A percentile compares a stretch with the other conserved stretches of the same genome.
These are phyloP conservation scores for Chymomyza procnemis DNA, from an alignment of 2,888 invertebrate species.

Conservation along the genomic window DNA sequence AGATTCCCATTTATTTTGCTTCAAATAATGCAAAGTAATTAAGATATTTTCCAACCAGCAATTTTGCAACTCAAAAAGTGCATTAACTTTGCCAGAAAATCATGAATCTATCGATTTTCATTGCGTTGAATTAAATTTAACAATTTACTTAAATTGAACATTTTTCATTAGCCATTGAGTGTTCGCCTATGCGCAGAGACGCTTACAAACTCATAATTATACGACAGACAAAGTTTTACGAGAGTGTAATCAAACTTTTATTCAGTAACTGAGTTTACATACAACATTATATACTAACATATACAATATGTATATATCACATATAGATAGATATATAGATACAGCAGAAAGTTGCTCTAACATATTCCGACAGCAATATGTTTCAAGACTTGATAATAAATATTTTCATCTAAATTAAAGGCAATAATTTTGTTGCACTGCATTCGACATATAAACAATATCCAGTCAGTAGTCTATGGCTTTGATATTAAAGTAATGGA, in stretches of 20 bases:
- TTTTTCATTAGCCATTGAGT: not conserved
- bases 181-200: not conserved
- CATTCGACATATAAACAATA: not conserved
- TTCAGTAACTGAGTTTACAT: not conserved
- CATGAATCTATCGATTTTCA: too few relatives aligned
- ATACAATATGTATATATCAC: too few relatives aligned
- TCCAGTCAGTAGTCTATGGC: not conserved
- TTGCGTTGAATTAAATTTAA: not conserved
- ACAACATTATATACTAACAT: not conserved
- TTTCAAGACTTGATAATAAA: not conserved
- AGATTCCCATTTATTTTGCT: too few relatives aligned
- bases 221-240: not conserved
- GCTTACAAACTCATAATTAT: not conserved
- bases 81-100: too few relatives aligned
- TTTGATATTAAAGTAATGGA: not conserved
- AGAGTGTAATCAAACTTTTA: not conserved
- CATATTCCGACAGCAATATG: not conserved
- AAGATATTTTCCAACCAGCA: too few relatives aligned
- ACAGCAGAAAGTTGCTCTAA: not conserved
- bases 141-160: not conserved
- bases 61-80: too few relatives aligned
- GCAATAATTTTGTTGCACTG: not conserved
- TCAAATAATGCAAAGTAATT: too few relatives aligned
- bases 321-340: too few relatives aligned
- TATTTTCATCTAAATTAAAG: not conserved